Percentiles rank a stretch among this genome's conserved stretches.
These are phyloP conservation scores for Trachelipus rathkii DNA, from an alignment of 1,140 invertebrate genomes.

Conservation along the genomic window DNA sequence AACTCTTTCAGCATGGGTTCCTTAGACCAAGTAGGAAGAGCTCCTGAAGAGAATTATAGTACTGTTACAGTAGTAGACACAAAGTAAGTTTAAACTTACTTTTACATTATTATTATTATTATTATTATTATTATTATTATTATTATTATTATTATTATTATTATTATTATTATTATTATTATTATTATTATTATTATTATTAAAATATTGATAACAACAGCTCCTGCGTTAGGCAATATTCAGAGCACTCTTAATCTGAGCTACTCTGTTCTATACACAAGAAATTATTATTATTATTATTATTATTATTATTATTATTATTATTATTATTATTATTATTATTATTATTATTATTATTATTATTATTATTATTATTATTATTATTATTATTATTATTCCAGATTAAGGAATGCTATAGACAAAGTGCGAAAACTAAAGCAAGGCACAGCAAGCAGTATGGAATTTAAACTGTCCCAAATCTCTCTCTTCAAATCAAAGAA, in stretches of 20 bases:
- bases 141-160: background rate
- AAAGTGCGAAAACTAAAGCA: constrained; percentile 38
- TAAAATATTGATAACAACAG: too few species aligned
- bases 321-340: background rate
- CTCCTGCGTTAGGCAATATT: too few species aligned
- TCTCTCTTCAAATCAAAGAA: constrained; percentile 44
- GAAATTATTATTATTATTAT: constrained; percentile 11
- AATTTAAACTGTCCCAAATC: constrained; percentile 43
- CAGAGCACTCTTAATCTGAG: too few species aligned
- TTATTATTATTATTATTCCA: constrained; percentile 18
- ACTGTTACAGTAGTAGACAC: constrained; percentile 41
- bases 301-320: background rate
- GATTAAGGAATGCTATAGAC: constrained; percentile 40
- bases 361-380: background rate
- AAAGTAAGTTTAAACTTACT: constrained; percentile 25
- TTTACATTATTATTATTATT: background rate
- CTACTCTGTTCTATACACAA: too few species aligned
- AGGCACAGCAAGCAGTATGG: constrained; percentile 39
- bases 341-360: background rate
- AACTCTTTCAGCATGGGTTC: constrained; percentile 43
- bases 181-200: background rate
- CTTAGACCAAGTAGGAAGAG: background rate
- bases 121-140: constrained; percentile 2
- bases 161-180: background rate
- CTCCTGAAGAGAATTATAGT: constrained; percentile 36